These are phyloP conservation scores for Semnornis frantzii DNA, from an alignment of 2,113 vertebrate genomes.

Conservation along the genomic window DNA sequence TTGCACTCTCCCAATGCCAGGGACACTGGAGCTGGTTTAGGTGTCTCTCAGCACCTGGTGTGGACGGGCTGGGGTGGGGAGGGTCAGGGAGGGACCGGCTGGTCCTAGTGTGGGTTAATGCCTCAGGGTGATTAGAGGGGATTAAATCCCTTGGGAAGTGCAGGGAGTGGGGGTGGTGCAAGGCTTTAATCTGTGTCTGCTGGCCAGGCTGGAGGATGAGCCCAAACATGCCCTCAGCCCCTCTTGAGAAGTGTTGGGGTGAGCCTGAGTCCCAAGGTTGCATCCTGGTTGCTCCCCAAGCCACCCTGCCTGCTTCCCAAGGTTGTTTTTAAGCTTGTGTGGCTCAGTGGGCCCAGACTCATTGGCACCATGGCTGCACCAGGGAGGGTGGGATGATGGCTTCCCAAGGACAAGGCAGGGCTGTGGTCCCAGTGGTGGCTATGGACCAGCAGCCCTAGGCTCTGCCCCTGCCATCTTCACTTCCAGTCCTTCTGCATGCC, in stretches of 20 bases:
- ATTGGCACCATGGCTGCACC: background rate
- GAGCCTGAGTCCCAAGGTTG: background rate
- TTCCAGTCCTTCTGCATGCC: background rate
- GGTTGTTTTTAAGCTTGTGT: background rate
- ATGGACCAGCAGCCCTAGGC: accelerated
- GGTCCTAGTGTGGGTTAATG: background rate
- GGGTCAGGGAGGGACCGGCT: background rate
- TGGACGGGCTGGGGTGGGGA: background rate
- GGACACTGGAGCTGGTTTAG: background rate
- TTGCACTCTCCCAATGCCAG: accelerated
- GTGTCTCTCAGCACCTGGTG: background rate
- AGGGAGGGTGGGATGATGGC: background rate
- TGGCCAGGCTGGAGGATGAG: background rate
- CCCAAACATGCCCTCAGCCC: background rate
- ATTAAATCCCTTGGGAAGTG: background rate
- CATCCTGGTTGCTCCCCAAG: no score
- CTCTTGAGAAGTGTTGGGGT: background rate
- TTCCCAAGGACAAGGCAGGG: background rate
- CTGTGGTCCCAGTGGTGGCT: background rate
- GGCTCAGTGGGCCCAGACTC: background rate
- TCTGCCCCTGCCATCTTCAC: accelerated
- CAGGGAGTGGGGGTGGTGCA: background rate
- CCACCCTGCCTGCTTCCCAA: background rate
- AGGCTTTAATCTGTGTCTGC: background rate
- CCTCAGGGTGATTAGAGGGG: background rate